Evolutionary conservation across 2,888 invertebrate species (phyloP), one percentile per base, ranked within the genome.

Genomic region (Helobdella robusta): DNA sequence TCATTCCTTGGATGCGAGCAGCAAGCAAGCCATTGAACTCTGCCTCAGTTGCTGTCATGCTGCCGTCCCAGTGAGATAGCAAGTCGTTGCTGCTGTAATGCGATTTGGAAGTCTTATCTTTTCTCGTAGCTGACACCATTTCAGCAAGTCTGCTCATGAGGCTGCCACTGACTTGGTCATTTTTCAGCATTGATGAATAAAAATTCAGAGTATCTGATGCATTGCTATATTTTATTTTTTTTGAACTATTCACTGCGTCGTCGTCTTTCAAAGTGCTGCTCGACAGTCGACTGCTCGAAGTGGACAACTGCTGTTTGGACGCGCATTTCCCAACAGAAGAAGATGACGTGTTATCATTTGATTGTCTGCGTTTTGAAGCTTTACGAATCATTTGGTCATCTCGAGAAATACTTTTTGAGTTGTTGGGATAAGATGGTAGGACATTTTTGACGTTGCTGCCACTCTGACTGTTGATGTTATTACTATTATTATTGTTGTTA

Each of bases 1-100:
- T 61, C 61, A 61, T 61, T 2, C 61, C 61, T 61, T 61, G 61
- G 28, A 61, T 61, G 34, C 61, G 34, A n/a, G 61, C 61, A 15
- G 61, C 61, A 23, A 61, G 40, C 25, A 61, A 18, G 40, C 46
- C 30, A 6, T 46, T 61, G 28, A 61, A 61, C 28, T 61, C 61
- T 25, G 61, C 61, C 18, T 61, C 61, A 15, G 36, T 61, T n/a
- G 61, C 61, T 4, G 61, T 61, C 61, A 61, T 61, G n/a, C 61
- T 61, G 11, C 61, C 61, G 23, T 61, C 61, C 61, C 61, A 61
- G 40, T 61, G 61, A 25, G 61, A 61, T 18, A 61, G 30, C 4
- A 35, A 1, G 6, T 61, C 61, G 28, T 46, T 46, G 11, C 15
- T 18, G 11, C 28, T 8, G 28, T 61, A 46, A 18, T 61, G 40